Conservation (phyloP, 2,113 vertebrate genomes). For the Orcinus orca region DNA sequence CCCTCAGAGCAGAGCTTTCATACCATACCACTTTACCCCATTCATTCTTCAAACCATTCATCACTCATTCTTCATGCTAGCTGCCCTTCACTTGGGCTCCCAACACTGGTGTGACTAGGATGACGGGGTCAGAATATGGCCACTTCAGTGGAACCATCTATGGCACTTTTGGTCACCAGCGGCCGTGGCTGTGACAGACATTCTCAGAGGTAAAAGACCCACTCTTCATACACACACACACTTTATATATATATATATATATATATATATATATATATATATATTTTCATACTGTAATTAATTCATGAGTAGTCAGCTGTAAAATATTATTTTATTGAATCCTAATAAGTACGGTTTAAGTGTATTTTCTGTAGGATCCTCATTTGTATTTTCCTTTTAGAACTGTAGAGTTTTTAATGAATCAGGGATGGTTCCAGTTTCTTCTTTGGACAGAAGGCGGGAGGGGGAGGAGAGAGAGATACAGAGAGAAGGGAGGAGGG, state of each 20-base stretch:
- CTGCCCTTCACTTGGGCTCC: background rate
- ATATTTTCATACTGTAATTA: background rate
- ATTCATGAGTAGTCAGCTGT: background rate
- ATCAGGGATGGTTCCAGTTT: background rate
- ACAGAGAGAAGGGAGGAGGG: background rate
- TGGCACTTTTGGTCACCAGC: background rate
- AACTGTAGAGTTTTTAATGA: background rate
- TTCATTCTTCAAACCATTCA: background rate
- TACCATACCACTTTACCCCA: background rate
- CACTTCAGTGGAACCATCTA: background rate
- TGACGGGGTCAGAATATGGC: background rate
- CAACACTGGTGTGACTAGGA: background rate
- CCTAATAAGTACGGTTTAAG: background rate
- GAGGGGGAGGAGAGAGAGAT: background rate
- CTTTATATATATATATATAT: background rate
- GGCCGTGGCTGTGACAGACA: background rate
- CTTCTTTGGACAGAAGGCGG: background rate
- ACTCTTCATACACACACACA: background rate
- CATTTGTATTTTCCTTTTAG: slow-evolving; percentile 26
- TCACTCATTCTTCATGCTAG: background rate
- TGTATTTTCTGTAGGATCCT: background rate
- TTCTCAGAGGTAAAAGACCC: background rate
- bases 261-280: background rate
- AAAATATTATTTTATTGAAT: slow-evolving; percentile 53
- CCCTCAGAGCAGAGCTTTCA: background rate